Conservation (phyloP, 2,797 vertebrate species). For the Novumbra hubbsi region DNA sequence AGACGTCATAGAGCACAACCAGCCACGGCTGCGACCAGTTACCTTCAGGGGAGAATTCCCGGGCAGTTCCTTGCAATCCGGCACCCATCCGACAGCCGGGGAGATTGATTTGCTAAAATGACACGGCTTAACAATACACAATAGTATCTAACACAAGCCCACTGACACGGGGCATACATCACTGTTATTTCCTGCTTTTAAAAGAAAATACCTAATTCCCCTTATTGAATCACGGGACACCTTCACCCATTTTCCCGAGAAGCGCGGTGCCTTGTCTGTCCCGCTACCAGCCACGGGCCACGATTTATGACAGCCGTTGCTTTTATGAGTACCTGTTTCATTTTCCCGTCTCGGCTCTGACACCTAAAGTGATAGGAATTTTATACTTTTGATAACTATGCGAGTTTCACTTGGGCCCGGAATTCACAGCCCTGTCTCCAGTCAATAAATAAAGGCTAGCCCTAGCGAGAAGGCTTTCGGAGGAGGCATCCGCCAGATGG, state of each 20-base stretch:
- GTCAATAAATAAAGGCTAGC: constrained; percentile 65
- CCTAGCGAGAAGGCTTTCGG: constrained; percentile 22
- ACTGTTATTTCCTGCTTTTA: constrained; percentile 74
- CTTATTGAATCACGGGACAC: constrained; percentile 74
- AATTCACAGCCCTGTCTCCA: constrained; percentile 70
- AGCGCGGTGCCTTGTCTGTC: constrained; percentile 25
- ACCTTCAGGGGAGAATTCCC: constrained; percentile 17
- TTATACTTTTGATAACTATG: constrained; percentile 81
- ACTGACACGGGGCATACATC: constrained; percentile 69
- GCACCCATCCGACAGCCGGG: constrained; percentile 38
- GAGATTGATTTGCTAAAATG: constrained; percentile 58
- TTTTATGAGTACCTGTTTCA: constrained; percentile 81
- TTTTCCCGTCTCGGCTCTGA: constrained; percentile 72
- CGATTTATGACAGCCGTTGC: constrained; percentile 64
- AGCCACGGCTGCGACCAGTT: not conserved
- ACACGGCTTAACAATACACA: constrained; percentile 44
- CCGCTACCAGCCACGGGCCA: not conserved
- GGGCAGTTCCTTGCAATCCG: not conserved
- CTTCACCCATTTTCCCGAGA: constrained; percentile 9
- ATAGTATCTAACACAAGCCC: constrained; percentile 43
- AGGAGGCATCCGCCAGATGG: constrained; percentile 47
- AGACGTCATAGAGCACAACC: not conserved
- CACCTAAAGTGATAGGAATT: constrained; percentile 80
- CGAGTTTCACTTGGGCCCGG: constrained; percentile 74
- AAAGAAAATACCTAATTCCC: constrained; percentile 76